Evolutionary conservation across 2,113 vertebrate genomes (phyloP), one percentile per base, ranked within the genome.

Genomic region (Prionailurus bengalensis): DNA sequence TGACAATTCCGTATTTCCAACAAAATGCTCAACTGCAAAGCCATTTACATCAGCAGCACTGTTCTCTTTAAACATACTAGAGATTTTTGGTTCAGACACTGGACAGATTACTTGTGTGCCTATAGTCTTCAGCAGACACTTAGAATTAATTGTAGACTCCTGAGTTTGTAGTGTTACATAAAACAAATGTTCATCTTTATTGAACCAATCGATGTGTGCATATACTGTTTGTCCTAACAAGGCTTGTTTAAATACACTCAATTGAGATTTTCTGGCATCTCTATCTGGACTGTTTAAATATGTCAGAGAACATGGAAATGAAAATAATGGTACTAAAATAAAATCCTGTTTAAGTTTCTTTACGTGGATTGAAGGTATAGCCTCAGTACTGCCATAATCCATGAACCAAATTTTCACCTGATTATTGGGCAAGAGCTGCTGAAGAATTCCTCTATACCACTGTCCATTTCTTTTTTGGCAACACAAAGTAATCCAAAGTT

Each of bases 361-460:
- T 97, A 99, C 51, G 0, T 98, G 98, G 73, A 98, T 97, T 33
- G 99, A 98, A 90, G 98, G 98, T 66, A 99, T 98, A 78, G 97
- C 97, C 98, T 99, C 99, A 91, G 51, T 98, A 98, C 96, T 99
- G 61, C 99, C 99, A 51, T 99, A 99, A 98, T 99, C 99, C 97
- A 99, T 98, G 97, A 99, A 99, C 98, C 99, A 99, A 91, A 99
- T 98, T 98, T 98, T 98, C 27, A 99, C 98, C 4, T 94, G 87
- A 83, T 99, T 99, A 94, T 98, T 98, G 51, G 99, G 96, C 11
- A 99, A 98, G 17, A 99, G 98, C 51, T 98, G 98, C 93, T 99
- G 99, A 93, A 99, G 98, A 96, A 99, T 98, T 87, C 99, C 99
- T 98, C 99, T 98, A 94, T 99, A 98, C 99, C 99, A 99, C 3